Evolutionary conservation across 1,140 invertebrate species (phyloP), one percentile per base, ranked within the genome.

Genomic region (Drosophila rufa): DNA sequence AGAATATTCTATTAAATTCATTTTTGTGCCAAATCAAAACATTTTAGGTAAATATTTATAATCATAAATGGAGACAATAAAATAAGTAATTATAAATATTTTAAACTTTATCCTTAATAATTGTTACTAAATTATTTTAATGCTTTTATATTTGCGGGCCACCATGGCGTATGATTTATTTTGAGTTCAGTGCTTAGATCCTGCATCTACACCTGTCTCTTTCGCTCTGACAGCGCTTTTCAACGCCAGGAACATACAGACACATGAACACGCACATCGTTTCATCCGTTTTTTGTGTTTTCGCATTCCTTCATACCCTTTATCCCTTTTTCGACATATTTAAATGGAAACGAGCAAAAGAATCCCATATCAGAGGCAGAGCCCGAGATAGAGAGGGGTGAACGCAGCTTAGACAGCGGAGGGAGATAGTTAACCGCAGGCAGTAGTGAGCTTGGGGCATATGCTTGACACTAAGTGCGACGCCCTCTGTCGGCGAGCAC

Each of bases 401-500:
- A 15, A 2, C 7, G 14, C n/a, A 12, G 64, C 43, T 71, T 56
- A 71, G 59, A 30, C 12, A 30, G 43, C 58, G 53, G 40, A 12
- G 25, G 30, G 17, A 38, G 58, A 67, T 55, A 62, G 53, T 56
- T 77, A 86, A 89, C 83, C 83, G 68, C 84, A 89, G 61, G 71
- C 70, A 22, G 51, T 0, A 77, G 66, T 70, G 70, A 73, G 75
- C 83, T 42, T 40, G 71, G 57, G 77, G 84, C 75, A 89, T 59
- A 71, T 77, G 80, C 83, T 89, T 83, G 71, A 87, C 77, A 83
- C 70, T 78, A 83, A 87, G 84, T 89, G 68, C 61, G 77, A 47
- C 61, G 48, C 51, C 42, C 67, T 42, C 59, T 79, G 76, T 45
- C 50, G 77, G 45, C 46, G 25, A 51, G 40, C 30, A 70, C 50